phyloP scores from a whole-genome alignment of 2,888 invertebrate species.

The Asteroscopus sphinx region DNA sequence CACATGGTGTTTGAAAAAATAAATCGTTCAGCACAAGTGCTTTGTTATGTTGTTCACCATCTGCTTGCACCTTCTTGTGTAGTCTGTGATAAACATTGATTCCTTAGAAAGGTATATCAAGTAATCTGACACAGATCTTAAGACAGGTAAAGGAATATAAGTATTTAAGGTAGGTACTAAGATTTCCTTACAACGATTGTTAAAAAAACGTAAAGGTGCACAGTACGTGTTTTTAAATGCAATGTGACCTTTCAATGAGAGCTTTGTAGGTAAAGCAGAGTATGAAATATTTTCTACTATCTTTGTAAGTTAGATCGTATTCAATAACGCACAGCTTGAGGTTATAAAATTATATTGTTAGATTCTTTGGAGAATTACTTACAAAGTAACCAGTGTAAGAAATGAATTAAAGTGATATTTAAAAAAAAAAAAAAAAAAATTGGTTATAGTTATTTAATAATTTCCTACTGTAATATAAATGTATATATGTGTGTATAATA shows the following conservation, averaged over 20 bases:
- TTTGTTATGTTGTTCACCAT: constrained; percentile 77
- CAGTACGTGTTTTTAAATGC: constrained; percentile 31
- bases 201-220: constrained; percentile 38
- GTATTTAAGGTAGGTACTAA: constrained; percentile 29
- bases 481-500: no score
- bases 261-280: constrained; percentile 6
- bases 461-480: no score
- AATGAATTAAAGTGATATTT: no score
- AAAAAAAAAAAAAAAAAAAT: no score
- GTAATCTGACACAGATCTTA: constrained; percentile 50
- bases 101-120: constrained; percentile 39
- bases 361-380: no score
- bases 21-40: constrained; percentile 84
- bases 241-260: constrained; percentile 29
- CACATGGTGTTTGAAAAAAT: constrained; percentile 86
- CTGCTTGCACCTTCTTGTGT: constrained; percentile 79
- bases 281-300: no score
- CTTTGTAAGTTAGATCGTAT: no score
- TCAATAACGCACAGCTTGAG: no score
- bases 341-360: no score
- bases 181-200: constrained; percentile 19
- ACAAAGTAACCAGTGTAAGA: no score
- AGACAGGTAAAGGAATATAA: constrained; percentile 50
- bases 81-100: constrained; percentile 56
- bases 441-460: no score